Conservation (phyloP, 2,113 vertebrate species). For the Amblyornis subalaris region DNA sequence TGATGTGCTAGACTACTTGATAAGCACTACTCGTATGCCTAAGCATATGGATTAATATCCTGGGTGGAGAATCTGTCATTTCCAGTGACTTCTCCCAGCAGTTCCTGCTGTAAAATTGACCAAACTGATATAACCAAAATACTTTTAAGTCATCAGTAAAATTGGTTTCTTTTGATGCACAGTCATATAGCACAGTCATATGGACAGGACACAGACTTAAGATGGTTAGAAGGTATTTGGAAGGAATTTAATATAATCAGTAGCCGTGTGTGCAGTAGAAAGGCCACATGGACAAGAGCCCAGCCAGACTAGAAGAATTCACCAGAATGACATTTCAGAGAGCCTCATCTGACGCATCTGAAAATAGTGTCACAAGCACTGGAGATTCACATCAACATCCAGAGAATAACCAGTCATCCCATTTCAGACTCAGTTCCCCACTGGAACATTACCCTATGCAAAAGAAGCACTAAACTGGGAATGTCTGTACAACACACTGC, state of each 20-base stretch:
- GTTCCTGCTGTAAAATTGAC: background rate
- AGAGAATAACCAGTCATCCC: background rate
- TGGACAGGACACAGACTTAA: background rate
- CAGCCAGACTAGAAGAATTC: background rate
- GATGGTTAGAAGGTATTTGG: background rate
- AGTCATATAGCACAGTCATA: background rate
- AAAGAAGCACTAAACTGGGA: background rate
- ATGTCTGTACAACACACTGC: background rate
- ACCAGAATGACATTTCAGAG: background rate
- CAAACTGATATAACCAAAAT: background rate
- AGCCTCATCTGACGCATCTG: background rate
- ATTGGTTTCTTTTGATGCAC: background rate
- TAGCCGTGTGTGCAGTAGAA: background rate
- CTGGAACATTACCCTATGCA: background rate
- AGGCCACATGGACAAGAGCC: background rate
- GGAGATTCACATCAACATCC: background rate
- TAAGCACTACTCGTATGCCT: background rate
- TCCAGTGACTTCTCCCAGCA: slow-evolving; percentile 1
- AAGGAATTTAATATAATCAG: background rate
- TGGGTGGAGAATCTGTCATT: slow-evolving; percentile 2
- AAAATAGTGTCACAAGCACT: background rate
- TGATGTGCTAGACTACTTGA: background rate
- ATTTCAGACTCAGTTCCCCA: background rate
- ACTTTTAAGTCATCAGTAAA: background rate
- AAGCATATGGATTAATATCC: background rate